Percentiles rank a stretch among this genome's conserved stretches.
Conservation (phyloP, 2,888 invertebrate species). For the Pyrochroa serraticornis region DNA sequence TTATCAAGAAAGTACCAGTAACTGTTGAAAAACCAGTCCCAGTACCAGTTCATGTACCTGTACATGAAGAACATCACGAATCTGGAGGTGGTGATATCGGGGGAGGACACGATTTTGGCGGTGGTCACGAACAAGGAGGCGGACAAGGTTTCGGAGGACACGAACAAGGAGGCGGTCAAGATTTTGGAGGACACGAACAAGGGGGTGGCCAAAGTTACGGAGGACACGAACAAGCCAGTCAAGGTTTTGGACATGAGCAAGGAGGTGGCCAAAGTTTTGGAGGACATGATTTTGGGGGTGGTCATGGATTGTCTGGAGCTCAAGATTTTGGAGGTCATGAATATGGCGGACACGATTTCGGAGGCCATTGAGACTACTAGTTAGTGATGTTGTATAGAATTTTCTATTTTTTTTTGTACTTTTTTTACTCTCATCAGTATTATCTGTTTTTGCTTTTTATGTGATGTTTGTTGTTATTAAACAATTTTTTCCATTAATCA, state of each 20-base stretch:
- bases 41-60: slow-evolving; percentile 67
- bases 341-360: slow-evolving; percentile 36
- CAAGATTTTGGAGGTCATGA: slow-evolving; percentile 27
- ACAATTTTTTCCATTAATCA: slow-evolving; percentile 36
- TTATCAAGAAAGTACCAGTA: slow-evolving; percentile 53
- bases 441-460: slow-evolving; percentile 41
- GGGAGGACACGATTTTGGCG: slow-evolving; percentile 41
- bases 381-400: slow-evolving; percentile 30
- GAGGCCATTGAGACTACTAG: slow-evolving; percentile 34
- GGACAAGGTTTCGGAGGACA: slow-evolving; percentile 32
- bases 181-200: slow-evolving; percentile 37
- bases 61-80: slow-evolving; percentile 59
- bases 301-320: slow-evolving; percentile 35
- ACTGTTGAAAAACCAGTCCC: slow-evolving; percentile 66
- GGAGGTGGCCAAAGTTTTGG: slow-evolving; percentile 30
- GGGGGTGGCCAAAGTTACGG: slow-evolving; percentile 25
- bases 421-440: slow-evolving; percentile 43
- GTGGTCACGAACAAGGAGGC: slow-evolving; percentile 27
- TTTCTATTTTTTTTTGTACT: slow-evolving; percentile 35
- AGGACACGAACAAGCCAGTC: slow-evolving; percentile 32
- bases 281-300: slow-evolving; percentile 34
- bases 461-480: slow-evolving; percentile 47
- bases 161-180: slow-evolving; percentile 24
- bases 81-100: slow-evolving; percentile 40
- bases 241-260: slow-evolving; percentile 31